Base-by-base conservation (phyloP, 2,888 invertebrate genomes). In the Thera britannica region DNA sequence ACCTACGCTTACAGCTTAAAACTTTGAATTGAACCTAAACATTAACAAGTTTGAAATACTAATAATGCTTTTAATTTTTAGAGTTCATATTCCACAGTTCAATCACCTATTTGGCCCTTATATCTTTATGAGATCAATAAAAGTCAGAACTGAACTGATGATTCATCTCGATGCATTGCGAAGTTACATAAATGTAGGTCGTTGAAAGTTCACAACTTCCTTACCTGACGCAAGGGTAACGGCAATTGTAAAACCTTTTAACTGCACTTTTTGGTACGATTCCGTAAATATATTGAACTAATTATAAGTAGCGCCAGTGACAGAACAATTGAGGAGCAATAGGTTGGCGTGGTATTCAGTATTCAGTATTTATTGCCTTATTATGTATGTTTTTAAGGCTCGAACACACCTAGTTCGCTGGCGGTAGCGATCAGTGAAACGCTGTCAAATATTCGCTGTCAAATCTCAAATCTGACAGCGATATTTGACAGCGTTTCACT, bases 181-280 rank as follows among this genome's bases (percentile, higher is more conserved):
- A 82, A 80, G 82, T 85, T 85, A 82, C 79, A 80, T 77, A 81
- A 83, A 85, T 85, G 80, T 84, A 75, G 83, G 84, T 77, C 86
- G 83, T 82, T 75, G 86, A 87, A 87, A 86, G 85, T 84, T 84
- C 79, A 77, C 62, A 73, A 70, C 68, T 74, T 72, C 67, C 70
- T 75, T 73, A 77, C 77, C 74, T 65, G 68, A 49, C n/a, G 49
- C 9, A 11, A 49, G 44, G 41, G 34, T 23, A 36, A 2, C 7
- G 23, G 3, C 11, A 35, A 59, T 41, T 34, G 48, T 59, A 0
- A 49, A 54, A 49, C 48, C 56, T 48, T 54, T 59, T 56, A 51
- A 11, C 23, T 48, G 60, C 56, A 58, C 38, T n/a, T 41, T 54
- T 64, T 8, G 6, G 41, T 4, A 41, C 41, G 41, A 7, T 41